Evolutionary conservation across 1,140 invertebrate species (phyloP).

Genomic region (Polypedilum pembai): DNA sequence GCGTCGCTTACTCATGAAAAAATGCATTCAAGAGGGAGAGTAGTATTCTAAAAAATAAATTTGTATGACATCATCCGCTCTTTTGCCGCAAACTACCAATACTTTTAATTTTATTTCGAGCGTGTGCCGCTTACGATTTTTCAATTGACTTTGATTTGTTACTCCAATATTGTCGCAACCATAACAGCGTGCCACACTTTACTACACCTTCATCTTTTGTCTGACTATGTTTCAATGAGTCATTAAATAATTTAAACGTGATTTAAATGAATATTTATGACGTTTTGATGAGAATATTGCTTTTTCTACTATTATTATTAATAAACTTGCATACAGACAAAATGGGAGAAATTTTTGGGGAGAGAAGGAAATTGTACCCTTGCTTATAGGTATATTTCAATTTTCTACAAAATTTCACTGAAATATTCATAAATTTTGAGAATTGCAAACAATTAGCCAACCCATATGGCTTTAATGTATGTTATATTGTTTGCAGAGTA

Average conservation of each 20-base stretch:
- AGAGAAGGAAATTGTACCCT: neutral
- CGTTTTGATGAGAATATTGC: conserved; percentile 9
- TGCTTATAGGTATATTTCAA: neutral
- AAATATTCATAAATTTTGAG: conserved; percentile 19
- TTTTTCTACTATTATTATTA: neutral
- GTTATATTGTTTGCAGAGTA: neutral
- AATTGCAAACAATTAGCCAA: neutral
- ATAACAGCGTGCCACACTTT: neutral
- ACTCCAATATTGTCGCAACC: neutral
- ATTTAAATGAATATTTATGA: conserved; percentile 25
- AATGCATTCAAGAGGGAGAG: neutral
- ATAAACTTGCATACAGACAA: neutral
- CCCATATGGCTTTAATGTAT: neutral
- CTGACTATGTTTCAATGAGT: neutral
- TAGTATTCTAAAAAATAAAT: neutral
- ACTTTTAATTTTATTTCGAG: neutral
- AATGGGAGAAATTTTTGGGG: neutral
- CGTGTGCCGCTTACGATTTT: neutral
- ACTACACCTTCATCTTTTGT: neutral
- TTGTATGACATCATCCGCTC: conserved; percentile 10
- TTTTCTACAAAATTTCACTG: neutral
- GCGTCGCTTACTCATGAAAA: neutral
- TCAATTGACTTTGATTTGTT: conserved; percentile 14
- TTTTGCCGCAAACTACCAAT: neutral
- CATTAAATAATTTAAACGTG: conserved; percentile 14